These are phyloP conservation scores for Muricea muricata DNA, from an alignment of 92 coral and sea anemone genomes.

Conservation along the genomic window DNA sequence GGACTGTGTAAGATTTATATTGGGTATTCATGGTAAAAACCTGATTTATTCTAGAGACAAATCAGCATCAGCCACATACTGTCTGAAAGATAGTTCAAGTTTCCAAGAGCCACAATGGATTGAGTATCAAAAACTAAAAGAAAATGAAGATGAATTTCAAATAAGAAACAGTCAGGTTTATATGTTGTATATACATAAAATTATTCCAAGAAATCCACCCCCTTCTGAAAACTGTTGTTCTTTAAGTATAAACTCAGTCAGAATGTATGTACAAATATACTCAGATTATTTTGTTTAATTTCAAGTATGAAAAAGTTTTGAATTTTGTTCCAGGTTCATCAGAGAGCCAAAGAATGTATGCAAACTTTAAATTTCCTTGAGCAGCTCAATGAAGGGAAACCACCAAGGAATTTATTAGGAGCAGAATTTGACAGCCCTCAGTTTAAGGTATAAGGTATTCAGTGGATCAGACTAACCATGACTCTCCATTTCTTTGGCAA, in stretches of 20 bases:
- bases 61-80: constrained; percentile 91
- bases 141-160: constrained; percentile 82
- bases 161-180: constrained; percentile 85
- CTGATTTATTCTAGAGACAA: constrained; percentile 67
- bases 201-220: not conserved
- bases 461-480: too few relatives aligned
- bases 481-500: too few relatives aligned
- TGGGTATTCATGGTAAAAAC: not conserved
- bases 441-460: constrained; percentile 58
- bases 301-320: not conserved
- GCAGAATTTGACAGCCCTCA: constrained; percentile 61
- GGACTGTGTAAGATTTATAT: too few relatives aligned
- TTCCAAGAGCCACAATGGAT: constrained; percentile 71
- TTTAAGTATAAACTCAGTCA: too few relatives aligned
- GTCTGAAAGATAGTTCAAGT: constrained; percentile 62
- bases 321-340: constrained; percentile 65
- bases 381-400: constrained; percentile 72
- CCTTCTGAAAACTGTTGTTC: too few relatives aligned
- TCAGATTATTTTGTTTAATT: not conserved
- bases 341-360: constrained; percentile 80
- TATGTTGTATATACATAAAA: too few relatives aligned
- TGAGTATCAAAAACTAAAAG: constrained; percentile 63
- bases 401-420: constrained; percentile 72
- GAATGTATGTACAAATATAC: too few relatives aligned
- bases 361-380: constrained; percentile 84